Evolutionary conservation across 2,797 vertebrate genomes (phyloP).

Genomic region (Tarsius wallacei): DNA sequence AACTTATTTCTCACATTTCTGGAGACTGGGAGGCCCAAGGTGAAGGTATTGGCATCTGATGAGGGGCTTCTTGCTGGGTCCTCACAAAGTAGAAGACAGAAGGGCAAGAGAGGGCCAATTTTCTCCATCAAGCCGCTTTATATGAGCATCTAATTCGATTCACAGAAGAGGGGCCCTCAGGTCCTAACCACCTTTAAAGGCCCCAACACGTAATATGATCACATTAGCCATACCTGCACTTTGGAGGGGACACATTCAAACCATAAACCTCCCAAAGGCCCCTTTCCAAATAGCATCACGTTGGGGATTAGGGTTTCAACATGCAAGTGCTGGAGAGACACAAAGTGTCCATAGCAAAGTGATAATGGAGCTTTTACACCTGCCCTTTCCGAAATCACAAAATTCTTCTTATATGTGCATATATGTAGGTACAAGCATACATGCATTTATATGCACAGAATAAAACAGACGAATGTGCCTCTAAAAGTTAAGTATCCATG

Average conservation of each 20-base stretch:
- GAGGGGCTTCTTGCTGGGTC: too few relatives aligned
- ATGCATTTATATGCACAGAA: not conserved
- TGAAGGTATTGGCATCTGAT: not conserved
- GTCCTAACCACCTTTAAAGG: not conserved
- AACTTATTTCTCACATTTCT: not conserved
- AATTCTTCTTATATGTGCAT: not conserved
- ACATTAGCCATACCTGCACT: not conserved
- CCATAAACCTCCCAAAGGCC: not conserved
- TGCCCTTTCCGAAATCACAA: not conserved
- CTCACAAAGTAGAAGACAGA: not conserved
- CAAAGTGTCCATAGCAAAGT: not conserved
- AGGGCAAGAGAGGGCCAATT: not conserved
- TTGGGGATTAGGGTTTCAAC: not conserved
- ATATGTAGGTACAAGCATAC: not conserved
- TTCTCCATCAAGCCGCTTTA: not conserved
- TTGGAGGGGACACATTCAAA: not conserved
- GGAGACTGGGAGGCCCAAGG: not conserved
- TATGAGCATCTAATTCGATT: not conserved
- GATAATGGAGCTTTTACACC: not conserved
- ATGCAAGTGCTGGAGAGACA: not conserved
- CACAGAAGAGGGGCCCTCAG: not conserved
- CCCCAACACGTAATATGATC: not conserved
- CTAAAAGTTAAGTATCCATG: not conserved
- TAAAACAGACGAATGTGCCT: not conserved
- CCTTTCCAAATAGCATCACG: not conserved